Evolutionary conservation across 2,797 vertebrate species (phyloP).

Genomic region (Danio choprae): DNA sequence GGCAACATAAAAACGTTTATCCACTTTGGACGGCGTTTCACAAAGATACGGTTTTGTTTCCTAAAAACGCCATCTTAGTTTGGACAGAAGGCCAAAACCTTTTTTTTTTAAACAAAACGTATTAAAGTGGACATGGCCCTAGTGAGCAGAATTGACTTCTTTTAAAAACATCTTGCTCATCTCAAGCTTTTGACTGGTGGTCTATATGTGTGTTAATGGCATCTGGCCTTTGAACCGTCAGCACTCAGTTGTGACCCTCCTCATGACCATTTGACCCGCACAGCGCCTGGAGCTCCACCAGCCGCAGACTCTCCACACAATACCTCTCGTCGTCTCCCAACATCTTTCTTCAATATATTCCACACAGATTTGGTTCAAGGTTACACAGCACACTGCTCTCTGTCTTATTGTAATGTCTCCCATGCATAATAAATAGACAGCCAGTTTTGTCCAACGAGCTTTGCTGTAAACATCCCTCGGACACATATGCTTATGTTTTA

Average conservation of each 20-base stretch:
- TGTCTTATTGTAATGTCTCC: constrained; percentile 47
- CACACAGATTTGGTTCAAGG: constrained; percentile 52
- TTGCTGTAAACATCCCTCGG: constrained; percentile 39
- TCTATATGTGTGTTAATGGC: constrained; percentile 36
- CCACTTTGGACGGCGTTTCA: too few species aligned
- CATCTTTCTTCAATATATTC: constrained; percentile 61
- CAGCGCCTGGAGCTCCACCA: constrained; percentile 49
- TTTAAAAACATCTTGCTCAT: too few species aligned
- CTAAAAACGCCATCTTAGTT: too few species aligned
- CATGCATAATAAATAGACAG: constrained; percentile 49
- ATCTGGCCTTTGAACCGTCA: constrained; percentile 49
- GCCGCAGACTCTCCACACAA: constrained; percentile 56
- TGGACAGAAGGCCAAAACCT: constrained; percentile 15
- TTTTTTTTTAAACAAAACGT: too few species aligned
- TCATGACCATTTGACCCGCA: constrained; percentile 54
- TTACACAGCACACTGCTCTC: constrained; percentile 41
- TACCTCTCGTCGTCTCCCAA: constrained; percentile 42
- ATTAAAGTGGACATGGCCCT: too few species aligned
- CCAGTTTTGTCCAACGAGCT: constrained; percentile 44
- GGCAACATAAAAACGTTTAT: too few species aligned
- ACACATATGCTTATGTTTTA: constrained; percentile 46
- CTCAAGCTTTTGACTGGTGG: neutral
- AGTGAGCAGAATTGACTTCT: too few species aligned
- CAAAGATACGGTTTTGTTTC: too few species aligned
- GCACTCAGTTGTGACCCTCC: constrained; percentile 48